Percentiles rank a stretch among this genome's conserved stretches.
Evolutionary conservation across 2,113 vertebrate genomes (phyloP).

Genomic region (Upupa epops): DNA sequence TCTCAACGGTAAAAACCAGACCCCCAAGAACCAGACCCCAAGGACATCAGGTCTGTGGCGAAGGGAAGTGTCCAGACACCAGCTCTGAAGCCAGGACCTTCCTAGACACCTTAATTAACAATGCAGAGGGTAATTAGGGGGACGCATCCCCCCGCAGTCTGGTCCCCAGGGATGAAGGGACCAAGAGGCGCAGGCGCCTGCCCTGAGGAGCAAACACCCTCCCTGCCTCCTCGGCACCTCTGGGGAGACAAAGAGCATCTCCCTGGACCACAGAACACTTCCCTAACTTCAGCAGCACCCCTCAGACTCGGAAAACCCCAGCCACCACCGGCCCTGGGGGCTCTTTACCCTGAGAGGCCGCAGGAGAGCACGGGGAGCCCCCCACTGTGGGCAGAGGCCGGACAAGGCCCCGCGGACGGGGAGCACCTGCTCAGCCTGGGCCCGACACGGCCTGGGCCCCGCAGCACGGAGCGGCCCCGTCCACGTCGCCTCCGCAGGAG

Average conservation of each 20-base stretch:
- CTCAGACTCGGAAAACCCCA: no score
- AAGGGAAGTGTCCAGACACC: neutral
- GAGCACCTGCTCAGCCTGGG: accelerated
- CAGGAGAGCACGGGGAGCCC: neutral
- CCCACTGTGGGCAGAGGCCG: no score
- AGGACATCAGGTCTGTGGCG: no score
- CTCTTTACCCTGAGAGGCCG: accelerated
- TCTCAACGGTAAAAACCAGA: accelerated
- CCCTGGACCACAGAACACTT: no score
- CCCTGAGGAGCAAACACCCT: neutral
- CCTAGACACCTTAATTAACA: neutral
- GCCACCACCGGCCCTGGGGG: accelerated
- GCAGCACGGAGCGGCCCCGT: no score
- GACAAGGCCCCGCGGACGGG: no score
- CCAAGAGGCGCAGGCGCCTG: no score
- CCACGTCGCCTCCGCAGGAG: accelerated
- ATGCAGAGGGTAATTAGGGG: neutral
- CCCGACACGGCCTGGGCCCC: no score
- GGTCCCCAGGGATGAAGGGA: accelerated
- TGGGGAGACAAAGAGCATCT: neutral
- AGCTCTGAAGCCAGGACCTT: accelerated
- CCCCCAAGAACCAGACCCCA: accelerated
- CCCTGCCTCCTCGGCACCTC: no score
- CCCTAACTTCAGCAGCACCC: neutral
- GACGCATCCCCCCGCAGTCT: no score